phyloP scores from a whole-genome alignment of 2,888 invertebrate species.

The Tipula lateralis region DNA sequence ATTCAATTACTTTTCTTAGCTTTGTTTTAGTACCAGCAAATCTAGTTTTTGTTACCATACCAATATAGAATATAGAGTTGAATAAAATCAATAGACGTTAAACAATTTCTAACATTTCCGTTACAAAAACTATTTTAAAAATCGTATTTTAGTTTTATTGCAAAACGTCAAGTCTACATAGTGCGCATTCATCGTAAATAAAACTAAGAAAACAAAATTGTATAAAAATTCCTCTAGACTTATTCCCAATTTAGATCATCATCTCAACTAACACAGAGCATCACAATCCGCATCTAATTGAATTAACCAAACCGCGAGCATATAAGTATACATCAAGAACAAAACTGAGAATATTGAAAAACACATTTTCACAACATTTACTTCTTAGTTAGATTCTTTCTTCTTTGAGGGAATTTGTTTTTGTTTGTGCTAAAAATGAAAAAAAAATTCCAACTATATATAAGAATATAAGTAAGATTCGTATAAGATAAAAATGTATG shows the following conservation, averaged over 20 bases:
- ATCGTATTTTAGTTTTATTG: not conserved
- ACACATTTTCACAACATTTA: constrained; percentile 11
- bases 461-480: not conserved
- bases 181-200: not conserved
- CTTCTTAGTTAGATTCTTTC: not conserved
- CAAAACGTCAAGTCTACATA: not conserved
- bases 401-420: not conserved
- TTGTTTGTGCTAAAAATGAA: not conserved
- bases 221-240: not conserved
- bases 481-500: constrained; percentile 4
- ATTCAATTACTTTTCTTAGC: too few relatives aligned
- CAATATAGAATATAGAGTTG: not conserved
- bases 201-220: not conserved
- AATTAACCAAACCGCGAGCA: not conserved
- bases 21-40: too few relatives aligned
- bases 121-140: not conserved
- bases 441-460: not conserved
- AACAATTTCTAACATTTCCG: not conserved
- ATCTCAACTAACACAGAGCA: not conserved
- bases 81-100: not conserved
- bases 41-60: too few relatives aligned
- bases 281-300: constrained; percentile 11
- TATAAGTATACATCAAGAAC: not conserved
- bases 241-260: constrained; percentile 11
- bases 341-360: not conserved